phyloP scores from a whole-genome alignment of 2,888 invertebrate genomes.

The Palloptera scutellata region DNA sequence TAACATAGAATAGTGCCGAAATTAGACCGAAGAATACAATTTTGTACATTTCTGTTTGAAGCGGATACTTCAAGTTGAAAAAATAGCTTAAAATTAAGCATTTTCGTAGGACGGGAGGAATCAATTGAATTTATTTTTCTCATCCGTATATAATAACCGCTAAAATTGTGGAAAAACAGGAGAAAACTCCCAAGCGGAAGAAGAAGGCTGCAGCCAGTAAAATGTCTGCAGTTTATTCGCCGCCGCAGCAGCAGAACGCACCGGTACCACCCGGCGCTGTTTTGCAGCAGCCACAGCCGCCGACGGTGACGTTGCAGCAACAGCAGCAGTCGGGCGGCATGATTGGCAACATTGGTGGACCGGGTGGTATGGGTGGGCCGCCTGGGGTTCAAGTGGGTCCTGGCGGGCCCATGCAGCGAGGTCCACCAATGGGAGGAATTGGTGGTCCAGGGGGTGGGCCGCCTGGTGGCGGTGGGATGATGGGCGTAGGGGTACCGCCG shows the following conservation, averaged over 20 bases:
- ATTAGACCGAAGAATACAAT: no score
- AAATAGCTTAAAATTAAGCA: not conserved
- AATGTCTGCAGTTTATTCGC: constrained; percentile 65
- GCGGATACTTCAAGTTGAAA: no score
- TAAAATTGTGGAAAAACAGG: constrained; percentile 65
- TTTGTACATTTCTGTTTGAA: no score
- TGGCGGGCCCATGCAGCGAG: constrained; percentile 52
- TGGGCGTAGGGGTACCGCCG: constrained; percentile 45
- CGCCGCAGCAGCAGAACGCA: constrained; percentile 54
- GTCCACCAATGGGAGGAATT: constrained; percentile 44
- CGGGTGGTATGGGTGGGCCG: constrained; percentile 43
- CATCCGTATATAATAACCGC: constrained; percentile 52
- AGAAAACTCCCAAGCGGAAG: constrained; percentile 64
- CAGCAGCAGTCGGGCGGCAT: constrained; percentile 45
- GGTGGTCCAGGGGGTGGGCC: constrained; percentile 43
- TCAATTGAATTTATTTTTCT: constrained; percentile 33
- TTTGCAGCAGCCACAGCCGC: constrained; percentile 42
- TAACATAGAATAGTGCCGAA: no score
- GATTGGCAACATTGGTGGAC: constrained; percentile 36
- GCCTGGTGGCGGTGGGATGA: constrained; percentile 47
- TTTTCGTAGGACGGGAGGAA: not conserved
- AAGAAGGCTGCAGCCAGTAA: constrained; percentile 64
- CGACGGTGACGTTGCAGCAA: constrained; percentile 47
- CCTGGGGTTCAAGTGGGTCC: constrained; percentile 44
- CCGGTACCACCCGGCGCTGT: constrained; percentile 44